Evolutionary conservation across 2,797 vertebrate genomes (phyloP), one percentile per base, ranked within the genome.

Genomic region (Periparus ater): DNA sequence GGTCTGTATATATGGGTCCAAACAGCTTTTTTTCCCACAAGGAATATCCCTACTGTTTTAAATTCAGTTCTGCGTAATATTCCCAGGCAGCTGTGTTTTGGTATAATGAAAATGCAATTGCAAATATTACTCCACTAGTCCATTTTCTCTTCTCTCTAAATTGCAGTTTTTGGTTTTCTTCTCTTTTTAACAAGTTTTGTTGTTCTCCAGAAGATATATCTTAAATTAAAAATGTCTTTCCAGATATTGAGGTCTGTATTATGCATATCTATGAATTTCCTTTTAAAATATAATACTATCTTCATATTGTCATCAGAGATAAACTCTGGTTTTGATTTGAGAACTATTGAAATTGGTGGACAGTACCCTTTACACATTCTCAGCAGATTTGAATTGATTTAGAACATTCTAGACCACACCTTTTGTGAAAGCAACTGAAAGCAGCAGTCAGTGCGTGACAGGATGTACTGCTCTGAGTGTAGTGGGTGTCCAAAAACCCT

Each of bases 401-500:
- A 45, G 23, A 57, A n/a, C 3, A 1, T 50, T 11, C 8, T 61
- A 42, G 60, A 36, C 26, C 10, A 60, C 11, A 67, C 25, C 8
- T 74, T 77, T 65, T 36, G 25, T 30, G 22, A 77, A 50, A 80
- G 6, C 5, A 62, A 38, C 23, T 25, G 36, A 77, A 85, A 85
- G 30, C 20, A 75, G 7, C 36, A 51, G 32, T 20, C 70, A 38
- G 12, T 4, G 22, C 53, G 47, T 62, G 54, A 38, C 47, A 55
- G 19, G 7, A 77, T 38, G 29, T n/a, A 25, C 26, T n/a, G 11
- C 26, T 23, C 13, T 9, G 44, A 79, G 23, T 32, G 13, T 27
- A 34, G 19, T 20, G 18, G 15, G 3, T 1, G 2, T 44, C 4
- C 30, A 51, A 73, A 78, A 53, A 1, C 13, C 3, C 2, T 19